Percentiles rank a stretch among this genome's conserved stretches.
Conservation (phyloP, 2,888 invertebrate species). For the Mycalesis mineus region DNA sequence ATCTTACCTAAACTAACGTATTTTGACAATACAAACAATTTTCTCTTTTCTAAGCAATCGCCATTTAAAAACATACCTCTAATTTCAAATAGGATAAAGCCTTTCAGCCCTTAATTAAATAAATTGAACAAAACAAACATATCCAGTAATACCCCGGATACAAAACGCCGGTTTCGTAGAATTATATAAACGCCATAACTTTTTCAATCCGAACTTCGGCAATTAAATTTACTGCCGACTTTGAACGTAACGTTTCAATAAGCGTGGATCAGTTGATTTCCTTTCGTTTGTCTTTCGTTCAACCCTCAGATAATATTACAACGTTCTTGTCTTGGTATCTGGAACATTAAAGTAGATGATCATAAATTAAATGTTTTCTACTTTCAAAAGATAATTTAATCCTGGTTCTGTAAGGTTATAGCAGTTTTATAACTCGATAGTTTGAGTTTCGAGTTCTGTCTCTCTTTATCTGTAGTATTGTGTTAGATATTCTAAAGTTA, state of each 20-base stretch:
- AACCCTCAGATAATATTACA: constrained; percentile 18
- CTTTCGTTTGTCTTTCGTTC: constrained; percentile 36
- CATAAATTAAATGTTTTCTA: too few species aligned
- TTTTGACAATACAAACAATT: too few species aligned
- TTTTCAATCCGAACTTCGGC: constrained; percentile 76
- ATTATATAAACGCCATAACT: constrained; percentile 70
- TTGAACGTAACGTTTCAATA: constrained; percentile 60
- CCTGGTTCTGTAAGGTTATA: too few species aligned
- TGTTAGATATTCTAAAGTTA: too few species aligned
- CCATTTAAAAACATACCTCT: too few species aligned
- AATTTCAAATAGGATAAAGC: not conserved
- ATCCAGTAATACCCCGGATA: constrained; percentile 62
- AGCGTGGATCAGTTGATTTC: constrained; percentile 21
- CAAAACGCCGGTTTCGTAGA: constrained; percentile 54
- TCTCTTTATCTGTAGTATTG: too few species aligned
- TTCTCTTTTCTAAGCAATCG: too few species aligned
- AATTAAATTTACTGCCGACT: constrained; percentile 71
- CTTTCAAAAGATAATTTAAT: too few species aligned
- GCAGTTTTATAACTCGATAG: too few species aligned
- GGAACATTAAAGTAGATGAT: too few species aligned
- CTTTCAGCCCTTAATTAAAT: not conserved
- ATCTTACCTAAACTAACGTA: too few species aligned
- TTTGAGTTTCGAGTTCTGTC: too few species aligned
- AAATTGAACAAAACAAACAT: constrained; percentile 54
- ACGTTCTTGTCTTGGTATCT: not conserved